Conservation (phyloP, 2,797 vertebrate genomes). For the Arctocebus calabarensis region DNA sequence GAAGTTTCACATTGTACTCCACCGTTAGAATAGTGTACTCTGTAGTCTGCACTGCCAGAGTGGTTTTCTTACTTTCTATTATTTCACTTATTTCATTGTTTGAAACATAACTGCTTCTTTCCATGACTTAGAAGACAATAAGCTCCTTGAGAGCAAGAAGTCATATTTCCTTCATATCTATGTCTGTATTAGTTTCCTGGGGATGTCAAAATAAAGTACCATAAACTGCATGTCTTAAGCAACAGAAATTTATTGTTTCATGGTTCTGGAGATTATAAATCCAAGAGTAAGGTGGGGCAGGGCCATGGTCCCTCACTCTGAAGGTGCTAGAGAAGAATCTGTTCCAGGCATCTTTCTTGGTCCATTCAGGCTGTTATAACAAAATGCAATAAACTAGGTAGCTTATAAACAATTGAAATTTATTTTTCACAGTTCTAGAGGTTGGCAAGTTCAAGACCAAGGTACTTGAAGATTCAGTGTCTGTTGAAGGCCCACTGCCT, state of each 20-base stretch:
- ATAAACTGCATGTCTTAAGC: not conserved
- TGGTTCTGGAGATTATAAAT: not conserved
- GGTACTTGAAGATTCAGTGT: too few relatives aligned
- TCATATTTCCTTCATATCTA: not conserved
- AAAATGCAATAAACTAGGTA: not conserved
- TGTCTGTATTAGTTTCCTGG: not conserved
- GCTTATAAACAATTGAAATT: too few relatives aligned
- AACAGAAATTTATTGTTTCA: not conserved
- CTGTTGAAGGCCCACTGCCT: too few relatives aligned
- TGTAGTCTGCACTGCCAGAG: not conserved
- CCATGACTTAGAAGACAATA: not conserved
- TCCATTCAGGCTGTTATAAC: not conserved
- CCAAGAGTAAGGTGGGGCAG: not conserved
- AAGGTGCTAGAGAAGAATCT: not conserved
- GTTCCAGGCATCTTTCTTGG: not conserved
- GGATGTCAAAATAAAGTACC: not conserved
- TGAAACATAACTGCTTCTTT: not conserved
- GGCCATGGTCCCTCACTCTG: not conserved
- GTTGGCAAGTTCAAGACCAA: too few relatives aligned
- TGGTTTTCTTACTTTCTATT: not conserved
- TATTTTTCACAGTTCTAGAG: too few relatives aligned
- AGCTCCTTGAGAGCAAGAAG: not conserved
- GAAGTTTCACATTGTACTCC: not conserved
- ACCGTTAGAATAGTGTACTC: not conserved
- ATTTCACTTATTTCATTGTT: conserved; percentile 36